phyloP scores from a whole-genome alignment of 2,888 invertebrate species.

The Iselma pallidipennis region DNA sequence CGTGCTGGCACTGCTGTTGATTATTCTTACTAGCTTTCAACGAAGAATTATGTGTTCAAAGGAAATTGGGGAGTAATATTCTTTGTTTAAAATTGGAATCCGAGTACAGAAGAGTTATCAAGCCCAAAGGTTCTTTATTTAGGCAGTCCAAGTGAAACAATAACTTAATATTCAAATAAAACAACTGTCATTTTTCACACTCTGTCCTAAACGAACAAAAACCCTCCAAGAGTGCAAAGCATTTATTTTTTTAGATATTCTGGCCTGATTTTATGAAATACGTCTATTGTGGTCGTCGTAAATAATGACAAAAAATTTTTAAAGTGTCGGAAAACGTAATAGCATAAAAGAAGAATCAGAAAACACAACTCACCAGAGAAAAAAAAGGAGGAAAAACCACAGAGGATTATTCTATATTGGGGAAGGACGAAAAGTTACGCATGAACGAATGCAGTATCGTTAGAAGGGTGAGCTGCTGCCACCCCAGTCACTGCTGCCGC shows the following conservation, averaged over 20 bases:
- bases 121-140: conserved; percentile 4
- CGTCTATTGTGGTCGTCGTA: conserved; percentile 16
- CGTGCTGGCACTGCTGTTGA: no score
- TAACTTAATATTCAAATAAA: conserved; percentile 9
- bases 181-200: conserved; percentile 13
- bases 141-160: not conserved
- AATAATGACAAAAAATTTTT: conserved; percentile 23
- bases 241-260: conserved; percentile 14
- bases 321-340: conserved; percentile 22
- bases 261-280: conserved; percentile 16
- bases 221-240: conserved; percentile 1
- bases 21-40: no score
- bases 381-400: conserved; percentile 18
- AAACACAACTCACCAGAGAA: conserved; percentile 20
- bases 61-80: no score
- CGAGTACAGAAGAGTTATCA: no score
- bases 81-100: no score
- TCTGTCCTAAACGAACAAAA: not conserved
- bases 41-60: no score
- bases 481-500: no score
- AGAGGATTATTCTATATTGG: conserved; percentile 26
- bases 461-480: conserved; percentile 8
- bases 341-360: conserved; percentile 24
- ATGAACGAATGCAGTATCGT: conserved; percentile 22
- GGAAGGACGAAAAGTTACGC: conserved; percentile 26